Evolutionary conservation across 1,140 invertebrate species (phyloP).

Genomic region (Nasonia longicornis): DNA sequence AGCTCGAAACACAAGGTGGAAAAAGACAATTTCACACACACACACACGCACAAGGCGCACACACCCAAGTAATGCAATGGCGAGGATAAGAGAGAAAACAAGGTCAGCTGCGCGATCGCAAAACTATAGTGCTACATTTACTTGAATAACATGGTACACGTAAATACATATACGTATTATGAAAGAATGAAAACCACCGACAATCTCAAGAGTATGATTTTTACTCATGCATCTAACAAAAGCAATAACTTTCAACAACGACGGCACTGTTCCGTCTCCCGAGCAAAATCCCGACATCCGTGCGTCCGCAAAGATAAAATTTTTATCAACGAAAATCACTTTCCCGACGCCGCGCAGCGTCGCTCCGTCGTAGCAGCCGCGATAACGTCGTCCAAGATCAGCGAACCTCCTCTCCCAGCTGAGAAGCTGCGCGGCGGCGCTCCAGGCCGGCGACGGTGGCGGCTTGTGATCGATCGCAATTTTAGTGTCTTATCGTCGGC

Average conservation of each 20-base stretch:
- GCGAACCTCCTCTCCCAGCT: not conserved
- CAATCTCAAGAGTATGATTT: too few species aligned
- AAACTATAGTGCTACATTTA: too few species aligned
- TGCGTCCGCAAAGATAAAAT: not conserved
- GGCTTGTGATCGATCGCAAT: conserved; percentile 38
- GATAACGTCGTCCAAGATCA: conserved; percentile 21
- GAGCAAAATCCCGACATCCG: not conserved
- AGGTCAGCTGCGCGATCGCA: not conserved
- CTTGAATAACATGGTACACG: too few species aligned
- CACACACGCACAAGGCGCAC: not conserved
- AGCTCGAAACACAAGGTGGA: conserved; percentile 7
- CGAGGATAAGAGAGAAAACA: not conserved
- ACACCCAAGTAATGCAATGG: not conserved
- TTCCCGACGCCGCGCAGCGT: not conserved
- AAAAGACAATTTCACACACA: not conserved
- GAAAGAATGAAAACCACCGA: too few species aligned
- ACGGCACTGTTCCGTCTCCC: not conserved
- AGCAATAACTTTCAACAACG: too few species aligned
- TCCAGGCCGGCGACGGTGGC: not conserved
- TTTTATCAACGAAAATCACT: conserved; percentile 25
- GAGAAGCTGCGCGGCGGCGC: not conserved
- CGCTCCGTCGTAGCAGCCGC: not conserved
- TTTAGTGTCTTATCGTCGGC: conserved; percentile 29
- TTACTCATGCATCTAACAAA: too few species aligned
- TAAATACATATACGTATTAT: too few species aligned